Evolutionary conservation across 2,888 invertebrate species (phyloP).

Genomic region (Sinotaia quadrata): DNA sequence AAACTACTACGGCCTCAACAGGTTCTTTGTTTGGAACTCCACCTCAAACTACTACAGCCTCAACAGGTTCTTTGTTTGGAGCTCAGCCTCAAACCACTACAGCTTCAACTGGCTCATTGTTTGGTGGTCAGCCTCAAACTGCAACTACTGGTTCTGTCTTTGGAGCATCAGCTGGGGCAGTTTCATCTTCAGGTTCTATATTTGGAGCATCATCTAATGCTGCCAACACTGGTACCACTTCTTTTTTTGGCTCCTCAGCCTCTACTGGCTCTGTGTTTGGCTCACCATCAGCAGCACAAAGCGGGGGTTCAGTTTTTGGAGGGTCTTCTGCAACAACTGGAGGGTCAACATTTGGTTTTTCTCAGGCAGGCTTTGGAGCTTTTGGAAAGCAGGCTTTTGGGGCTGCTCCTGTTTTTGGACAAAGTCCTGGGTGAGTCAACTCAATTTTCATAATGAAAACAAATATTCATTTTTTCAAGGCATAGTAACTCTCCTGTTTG

Average conservation of each 20-base stretch:
- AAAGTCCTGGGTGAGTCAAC: conserved; percentile 14
- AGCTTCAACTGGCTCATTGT: neutral
- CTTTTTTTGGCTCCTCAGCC: conserved; percentile 38
- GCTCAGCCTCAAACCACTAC: conserved; percentile 16
- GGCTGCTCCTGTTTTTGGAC: conserved; percentile 18
- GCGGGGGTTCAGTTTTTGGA: conserved; percentile 34
- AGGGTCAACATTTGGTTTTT: neutral
- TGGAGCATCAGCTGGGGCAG: conserved; percentile 26
- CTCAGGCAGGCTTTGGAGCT: conserved; percentile 4
- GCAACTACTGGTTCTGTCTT: conserved; percentile 24
- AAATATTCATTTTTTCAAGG: no score
- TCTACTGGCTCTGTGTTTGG: conserved; percentile 31
- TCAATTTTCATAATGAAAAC: neutral
- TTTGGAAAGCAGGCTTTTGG: conserved; percentile 20
- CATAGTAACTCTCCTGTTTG: no score
- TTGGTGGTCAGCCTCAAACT: neutral
- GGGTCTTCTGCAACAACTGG: conserved; percentile 20
- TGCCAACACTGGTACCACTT: conserved; percentile 23
- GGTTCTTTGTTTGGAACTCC: no score
- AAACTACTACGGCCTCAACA: no score
- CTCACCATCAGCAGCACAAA: conserved; percentile 7
- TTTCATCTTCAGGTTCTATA: conserved; percentile 5
- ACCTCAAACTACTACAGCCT: no score
- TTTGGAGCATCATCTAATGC: conserved; percentile 27
- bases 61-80: no score